A percentile compares a stretch with the other conserved stretches of the same genome.
These are phyloP conservation scores for Halotydeus destructor DNA, from an alignment of 1,140 invertebrate species.

Conservation along the genomic window DNA sequence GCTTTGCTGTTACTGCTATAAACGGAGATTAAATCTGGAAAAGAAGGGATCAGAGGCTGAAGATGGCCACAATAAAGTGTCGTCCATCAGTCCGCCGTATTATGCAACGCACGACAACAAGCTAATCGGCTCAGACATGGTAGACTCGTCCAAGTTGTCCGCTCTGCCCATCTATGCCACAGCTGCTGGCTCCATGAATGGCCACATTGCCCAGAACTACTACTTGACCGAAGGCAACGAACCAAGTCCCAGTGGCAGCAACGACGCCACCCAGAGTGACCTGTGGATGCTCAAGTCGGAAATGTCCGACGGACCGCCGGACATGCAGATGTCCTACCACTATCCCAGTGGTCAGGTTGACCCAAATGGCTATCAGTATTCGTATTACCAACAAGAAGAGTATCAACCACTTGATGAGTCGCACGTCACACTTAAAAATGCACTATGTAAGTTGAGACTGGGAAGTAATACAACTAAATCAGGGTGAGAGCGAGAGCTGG, in stretches of 20 bases:
- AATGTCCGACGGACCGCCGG: slow-evolving; percentile 11
- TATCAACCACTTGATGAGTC: slow-evolving; percentile 20
- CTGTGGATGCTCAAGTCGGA: slow-evolving; percentile 15
- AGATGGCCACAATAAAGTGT: background rate
- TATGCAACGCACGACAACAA: slow-evolving; percentile 13
- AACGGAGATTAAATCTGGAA: slow-evolving; percentile 49
- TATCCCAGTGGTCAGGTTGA: slow-evolving; percentile 13
- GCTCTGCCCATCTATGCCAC: slow-evolving; percentile 11
- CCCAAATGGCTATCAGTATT: slow-evolving; percentile 18
- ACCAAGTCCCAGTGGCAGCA: slow-evolving; percentile 15
- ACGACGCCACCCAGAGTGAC: slow-evolving; percentile 34
- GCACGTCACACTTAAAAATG: slow-evolving; percentile 19
- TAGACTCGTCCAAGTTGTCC: slow-evolving; percentile 8
- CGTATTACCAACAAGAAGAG: slow-evolving; percentile 12
- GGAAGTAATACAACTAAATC: background rate
- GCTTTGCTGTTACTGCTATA: slow-evolving; percentile 67
- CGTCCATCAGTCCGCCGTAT: background rate
- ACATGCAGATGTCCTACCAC: slow-evolving; percentile 10
- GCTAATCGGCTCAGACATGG: background rate
- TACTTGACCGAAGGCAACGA: slow-evolving; percentile 10
- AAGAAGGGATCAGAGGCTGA: slow-evolving; percentile 15
- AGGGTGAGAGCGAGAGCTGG: background rate
- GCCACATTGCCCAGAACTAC: slow-evolving; percentile 12
- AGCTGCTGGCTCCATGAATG: background rate
- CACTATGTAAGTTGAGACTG: slow-evolving; percentile 18